These are phyloP conservation scores for Xyrauchen texanus DNA, from an alignment of 2,113 vertebrate species.

Conservation along the genomic window DNA sequence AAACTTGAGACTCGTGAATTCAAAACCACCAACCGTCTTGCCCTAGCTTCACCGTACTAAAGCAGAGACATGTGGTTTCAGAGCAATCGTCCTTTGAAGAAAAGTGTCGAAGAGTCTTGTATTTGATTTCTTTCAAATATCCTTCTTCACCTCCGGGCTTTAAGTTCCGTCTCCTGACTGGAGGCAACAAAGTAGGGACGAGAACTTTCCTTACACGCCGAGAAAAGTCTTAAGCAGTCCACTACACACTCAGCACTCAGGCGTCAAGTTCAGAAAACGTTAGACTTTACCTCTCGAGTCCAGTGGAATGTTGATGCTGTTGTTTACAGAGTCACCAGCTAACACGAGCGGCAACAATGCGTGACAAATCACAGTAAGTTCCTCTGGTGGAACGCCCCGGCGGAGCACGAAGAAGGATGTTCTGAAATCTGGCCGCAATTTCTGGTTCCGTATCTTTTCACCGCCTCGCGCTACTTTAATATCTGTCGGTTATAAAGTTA, in stretches of 20 bases:
- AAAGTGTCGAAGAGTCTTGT: background rate
- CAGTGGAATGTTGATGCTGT: constrained; percentile 28
- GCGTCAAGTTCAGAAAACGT: constrained; percentile 20
- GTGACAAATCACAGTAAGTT: constrained; percentile 49
- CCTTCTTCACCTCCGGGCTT: constrained; percentile 53
- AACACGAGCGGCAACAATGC: constrained; percentile 28
- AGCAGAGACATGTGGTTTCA: constrained; percentile 39
- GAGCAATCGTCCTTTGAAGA: constrained; percentile 51
- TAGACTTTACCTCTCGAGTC: constrained; percentile 24
- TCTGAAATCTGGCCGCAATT: constrained; percentile 6
- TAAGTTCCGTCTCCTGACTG: constrained; percentile 21
- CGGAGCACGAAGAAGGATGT: constrained; percentile 3
- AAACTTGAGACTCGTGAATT: constrained; percentile 71
- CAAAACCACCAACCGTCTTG: constrained; percentile 69
- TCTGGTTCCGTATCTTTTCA: background rate
- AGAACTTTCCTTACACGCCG: constrained; percentile 55
- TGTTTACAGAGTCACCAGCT: constrained; percentile 15
- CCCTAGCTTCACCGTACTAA: constrained; percentile 70
- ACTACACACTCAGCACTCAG: background rate
- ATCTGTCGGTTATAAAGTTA: constrained; percentile 5
- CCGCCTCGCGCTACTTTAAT: background rate
- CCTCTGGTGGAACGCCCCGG: constrained; percentile 35
- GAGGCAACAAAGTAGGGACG: constrained; percentile 9
- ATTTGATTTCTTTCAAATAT: constrained; percentile 53
- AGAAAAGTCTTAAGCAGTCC: constrained; percentile 24